Evolutionary conservation across 2,113 vertebrate species (phyloP).

Genomic region (Ivindomyrus marchei): DNA sequence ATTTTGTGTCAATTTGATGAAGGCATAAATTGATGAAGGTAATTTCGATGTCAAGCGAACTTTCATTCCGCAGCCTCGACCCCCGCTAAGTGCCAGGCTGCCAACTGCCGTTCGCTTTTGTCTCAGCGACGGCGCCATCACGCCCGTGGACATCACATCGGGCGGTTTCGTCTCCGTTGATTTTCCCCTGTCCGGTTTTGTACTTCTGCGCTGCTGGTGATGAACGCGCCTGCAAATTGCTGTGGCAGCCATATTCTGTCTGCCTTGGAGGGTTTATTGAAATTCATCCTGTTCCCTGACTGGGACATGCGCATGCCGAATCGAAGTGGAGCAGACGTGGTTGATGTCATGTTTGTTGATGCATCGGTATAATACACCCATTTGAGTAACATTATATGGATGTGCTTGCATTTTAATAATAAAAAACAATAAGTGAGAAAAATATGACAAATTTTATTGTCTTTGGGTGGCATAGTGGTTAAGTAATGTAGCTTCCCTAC

Average conservation of each 20-base stretch:
- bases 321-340: neutral
- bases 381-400: neutral
- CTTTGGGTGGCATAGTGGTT: neutral
- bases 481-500: neutral
- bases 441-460: neutral
- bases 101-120: neutral
- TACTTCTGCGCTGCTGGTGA: neutral
- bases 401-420: neutral
- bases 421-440: neutral
- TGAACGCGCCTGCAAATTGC: neutral
- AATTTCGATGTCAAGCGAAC: neutral
- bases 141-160: neutral
- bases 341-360: neutral
- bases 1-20: neutral
- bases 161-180: neutral
- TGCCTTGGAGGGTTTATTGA: slow-evolving; percentile 8
- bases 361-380: neutral
- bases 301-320: neutral
- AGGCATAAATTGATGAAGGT: neutral
- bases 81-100: neutral
- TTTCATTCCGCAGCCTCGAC: neutral
- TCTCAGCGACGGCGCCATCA: neutral
- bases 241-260: slow-evolving; percentile 2
- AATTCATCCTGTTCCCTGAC: neutral
- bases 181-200: neutral